phyloP scores from a whole-genome alignment of 1,140 invertebrate genomes.

The Chrysopa pallens region DNA sequence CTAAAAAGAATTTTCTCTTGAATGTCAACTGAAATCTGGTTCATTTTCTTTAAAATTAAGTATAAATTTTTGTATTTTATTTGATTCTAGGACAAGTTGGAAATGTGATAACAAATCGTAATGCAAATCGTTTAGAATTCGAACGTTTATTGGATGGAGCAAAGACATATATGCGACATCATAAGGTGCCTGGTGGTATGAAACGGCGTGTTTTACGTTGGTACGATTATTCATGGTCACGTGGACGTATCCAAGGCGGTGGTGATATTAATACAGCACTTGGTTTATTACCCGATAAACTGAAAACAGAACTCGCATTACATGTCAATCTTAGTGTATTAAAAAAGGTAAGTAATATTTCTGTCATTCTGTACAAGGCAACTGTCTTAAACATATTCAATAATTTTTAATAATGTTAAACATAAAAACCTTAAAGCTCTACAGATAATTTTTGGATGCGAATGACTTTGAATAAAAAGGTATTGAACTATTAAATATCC shows the following conservation, averaged over 20 bases:
- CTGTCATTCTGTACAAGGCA: conserved; percentile 16
- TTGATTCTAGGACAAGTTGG: conserved; percentile 91
- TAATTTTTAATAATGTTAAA: too few species aligned
- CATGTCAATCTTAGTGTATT: conserved; percentile 90
- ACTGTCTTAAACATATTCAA: too few species aligned
- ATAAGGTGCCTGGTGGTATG: conserved; percentile 88
- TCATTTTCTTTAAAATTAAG: too few species aligned
- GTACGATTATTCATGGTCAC: conserved; percentile 96
- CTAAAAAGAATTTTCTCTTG: too few species aligned
- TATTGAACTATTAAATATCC: too few species aligned
- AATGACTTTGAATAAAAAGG: too few species aligned
- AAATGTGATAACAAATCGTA: conserved; percentile 92
- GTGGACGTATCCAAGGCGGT: conserved; percentile 87
- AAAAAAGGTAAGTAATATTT: conserved; percentile 61
- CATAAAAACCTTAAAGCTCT: too few species aligned
- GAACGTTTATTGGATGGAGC: conserved; percentile 86
- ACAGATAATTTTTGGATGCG: too few species aligned
- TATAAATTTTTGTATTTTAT: too few species aligned
- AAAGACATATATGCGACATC: conserved; percentile 92
- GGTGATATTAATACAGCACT: conserved; percentile 90
- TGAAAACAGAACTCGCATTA: conserved; percentile 89
- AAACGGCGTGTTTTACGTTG: conserved; percentile 83
- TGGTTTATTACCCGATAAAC: conserved; percentile 82
- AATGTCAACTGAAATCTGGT: too few species aligned
- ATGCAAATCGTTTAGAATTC: conserved; percentile 91